Conservation (phyloP, 2,888 invertebrate species). For the Epistrophe grossulariae region DNA sequence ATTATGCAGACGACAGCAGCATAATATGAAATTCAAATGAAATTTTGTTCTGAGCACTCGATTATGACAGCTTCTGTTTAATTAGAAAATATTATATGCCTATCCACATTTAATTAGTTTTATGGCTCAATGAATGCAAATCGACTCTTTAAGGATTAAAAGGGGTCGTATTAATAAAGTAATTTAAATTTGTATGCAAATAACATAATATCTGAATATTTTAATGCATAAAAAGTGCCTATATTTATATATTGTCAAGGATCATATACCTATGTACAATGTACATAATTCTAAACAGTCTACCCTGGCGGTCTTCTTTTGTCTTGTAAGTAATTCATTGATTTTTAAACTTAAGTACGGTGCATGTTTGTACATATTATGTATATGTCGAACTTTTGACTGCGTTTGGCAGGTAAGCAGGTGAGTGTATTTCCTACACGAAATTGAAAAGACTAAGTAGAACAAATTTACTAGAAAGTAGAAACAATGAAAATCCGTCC, state of each 20-base stretch:
- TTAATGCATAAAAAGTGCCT: neutral
- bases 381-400: too few species aligned
- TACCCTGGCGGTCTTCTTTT: too few species aligned
- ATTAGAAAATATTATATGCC: neutral
- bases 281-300: too few species aligned
- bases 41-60: neutral
- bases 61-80: slow-evolving; percentile 21
- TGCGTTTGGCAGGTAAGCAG: too few species aligned
- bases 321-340: too few species aligned
- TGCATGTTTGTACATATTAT: too few species aligned
- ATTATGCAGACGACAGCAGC: slow-evolving; percentile 5
- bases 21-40: neutral
- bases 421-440: too few species aligned
- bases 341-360: too few species aligned
- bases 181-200: neutral
- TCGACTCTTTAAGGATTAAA: neutral
- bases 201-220: neutral
- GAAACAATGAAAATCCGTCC: too few species aligned
- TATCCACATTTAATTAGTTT: slow-evolving; percentile 18
- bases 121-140: neutral
- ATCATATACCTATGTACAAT: neutral
- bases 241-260: neutral
- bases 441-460: too few species aligned
- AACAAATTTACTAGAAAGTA: too few species aligned
- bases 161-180: neutral